These are phyloP conservation scores for Potamarius usumacintae DNA, from an alignment of 2,113 vertebrate species.

Conservation along the genomic window DNA sequence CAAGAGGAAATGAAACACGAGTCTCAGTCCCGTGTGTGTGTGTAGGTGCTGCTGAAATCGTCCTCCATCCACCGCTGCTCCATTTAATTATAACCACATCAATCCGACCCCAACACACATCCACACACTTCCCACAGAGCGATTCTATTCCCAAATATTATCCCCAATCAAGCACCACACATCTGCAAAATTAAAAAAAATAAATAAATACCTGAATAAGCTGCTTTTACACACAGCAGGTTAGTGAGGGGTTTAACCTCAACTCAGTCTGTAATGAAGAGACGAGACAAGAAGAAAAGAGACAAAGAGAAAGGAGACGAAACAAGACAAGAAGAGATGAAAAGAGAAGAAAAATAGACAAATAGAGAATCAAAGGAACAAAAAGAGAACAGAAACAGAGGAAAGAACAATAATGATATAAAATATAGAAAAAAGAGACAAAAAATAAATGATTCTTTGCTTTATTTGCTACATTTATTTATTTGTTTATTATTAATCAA, in stretches of 20 bases:
- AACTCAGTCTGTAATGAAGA: neutral
- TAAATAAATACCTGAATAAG: neutral
- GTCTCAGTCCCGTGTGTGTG: neutral
- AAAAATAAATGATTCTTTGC: too few species aligned
- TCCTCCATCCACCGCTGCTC: neutral
- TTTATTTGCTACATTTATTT: too few species aligned
- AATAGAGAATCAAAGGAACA: too few species aligned
- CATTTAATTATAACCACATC: slow-evolving; percentile 2
- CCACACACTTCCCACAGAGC: neutral
- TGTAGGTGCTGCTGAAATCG: neutral
- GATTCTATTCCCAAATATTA: neutral
- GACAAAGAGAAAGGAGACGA: too few species aligned
- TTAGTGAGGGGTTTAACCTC: neutral
- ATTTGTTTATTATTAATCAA: too few species aligned
- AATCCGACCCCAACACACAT: neutral
- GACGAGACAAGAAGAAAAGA: too few species aligned
- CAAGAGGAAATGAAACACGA: slow-evolving; percentile 8
- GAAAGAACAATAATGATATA: too few species aligned
- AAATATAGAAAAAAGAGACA: too few species aligned
- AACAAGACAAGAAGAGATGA: too few species aligned
- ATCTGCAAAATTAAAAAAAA: neutral
- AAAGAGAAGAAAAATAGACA: too few species aligned
- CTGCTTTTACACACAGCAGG: neutral
- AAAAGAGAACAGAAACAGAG: too few species aligned
- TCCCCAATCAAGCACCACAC: neutral